Evolutionary conservation across 2,888 invertebrate species (phyloP).

Genomic region (Microdon myrmicae): DNA sequence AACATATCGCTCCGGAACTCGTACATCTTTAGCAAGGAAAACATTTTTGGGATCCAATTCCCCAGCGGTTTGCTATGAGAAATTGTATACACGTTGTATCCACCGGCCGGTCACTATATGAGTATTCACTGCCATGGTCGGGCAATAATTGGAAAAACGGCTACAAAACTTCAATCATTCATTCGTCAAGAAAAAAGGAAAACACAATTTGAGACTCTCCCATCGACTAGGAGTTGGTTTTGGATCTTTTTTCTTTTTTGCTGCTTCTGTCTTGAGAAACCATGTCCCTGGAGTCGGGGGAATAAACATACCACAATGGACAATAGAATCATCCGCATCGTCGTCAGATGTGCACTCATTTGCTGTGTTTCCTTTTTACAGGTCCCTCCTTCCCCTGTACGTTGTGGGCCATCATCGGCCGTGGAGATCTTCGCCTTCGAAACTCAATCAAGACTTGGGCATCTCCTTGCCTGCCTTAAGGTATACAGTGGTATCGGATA

Average conservation of each 20-base stretch:
- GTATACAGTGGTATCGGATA: constrained; percentile 34
- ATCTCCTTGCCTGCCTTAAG: constrained; percentile 34
- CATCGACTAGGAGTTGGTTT: constrained; percentile 7
- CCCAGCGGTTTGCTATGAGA: constrained; percentile 15
- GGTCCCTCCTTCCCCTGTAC: constrained; percentile 12
- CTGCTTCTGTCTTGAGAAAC: constrained; percentile 6
- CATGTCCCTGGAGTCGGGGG: constrained; percentile 2
- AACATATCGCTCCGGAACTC: constrained; percentile 9
- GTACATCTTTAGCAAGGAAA: constrained; percentile 17
- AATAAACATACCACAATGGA: constrained; percentile 7
- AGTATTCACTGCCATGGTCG: no score
- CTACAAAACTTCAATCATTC: constrained; percentile 43
- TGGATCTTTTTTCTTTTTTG: not conserved
- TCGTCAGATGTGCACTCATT: constrained; percentile 6
- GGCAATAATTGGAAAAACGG: constrained; percentile 39
- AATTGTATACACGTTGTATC: no score
- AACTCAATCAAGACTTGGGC: constrained; percentile 4
- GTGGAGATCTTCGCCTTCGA: no score
- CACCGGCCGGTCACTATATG: constrained; percentile 4
- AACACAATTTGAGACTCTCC: constrained; percentile 15
- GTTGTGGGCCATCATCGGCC: no score
- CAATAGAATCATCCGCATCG: no score
- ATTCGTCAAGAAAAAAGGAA: constrained; percentile 23
- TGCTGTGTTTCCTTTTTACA: constrained; percentile 21
- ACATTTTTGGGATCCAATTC: constrained; percentile 26